phyloP scores from a whole-genome alignment of 2,113 vertebrate species.

The Clarias magur region DNA sequence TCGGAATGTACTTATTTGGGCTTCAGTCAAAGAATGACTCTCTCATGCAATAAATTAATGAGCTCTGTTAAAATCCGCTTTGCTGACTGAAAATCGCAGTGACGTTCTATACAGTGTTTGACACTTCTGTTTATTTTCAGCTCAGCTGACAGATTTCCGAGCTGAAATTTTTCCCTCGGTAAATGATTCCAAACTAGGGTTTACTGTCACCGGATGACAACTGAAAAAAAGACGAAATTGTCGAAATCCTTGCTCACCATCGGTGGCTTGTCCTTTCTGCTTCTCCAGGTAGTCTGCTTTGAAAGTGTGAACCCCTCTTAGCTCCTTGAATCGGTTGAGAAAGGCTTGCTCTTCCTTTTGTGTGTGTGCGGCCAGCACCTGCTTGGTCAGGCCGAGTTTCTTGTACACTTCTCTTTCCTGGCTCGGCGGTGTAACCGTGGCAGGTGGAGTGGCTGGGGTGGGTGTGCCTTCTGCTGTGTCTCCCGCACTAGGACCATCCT shows the following conservation, averaged over 20 bases:
- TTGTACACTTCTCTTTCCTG: constrained; percentile 83
- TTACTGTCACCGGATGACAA: not conserved
- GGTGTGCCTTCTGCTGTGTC: constrained; percentile 70
- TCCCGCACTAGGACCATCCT: constrained; percentile 75
- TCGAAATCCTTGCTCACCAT: constrained; percentile 62
- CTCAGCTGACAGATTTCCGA: constrained; percentile 4
- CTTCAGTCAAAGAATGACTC: constrained; percentile 9
- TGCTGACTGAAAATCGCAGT: constrained; percentile 8
- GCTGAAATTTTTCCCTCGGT: not conserved
- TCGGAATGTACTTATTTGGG: constrained; percentile 2
- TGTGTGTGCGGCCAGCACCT: constrained; percentile 90
- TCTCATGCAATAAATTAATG: constrained; percentile 1
- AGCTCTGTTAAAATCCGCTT: constrained; percentile 6
- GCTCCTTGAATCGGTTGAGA: constrained; percentile 81
- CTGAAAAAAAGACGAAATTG: not conserved
- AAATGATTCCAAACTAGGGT: not conserved
- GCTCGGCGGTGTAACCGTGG: constrained; percentile 62
- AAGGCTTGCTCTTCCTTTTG: constrained; percentile 93
- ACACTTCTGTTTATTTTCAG: constrained; percentile 10
- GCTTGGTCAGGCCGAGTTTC: constrained; percentile 89
- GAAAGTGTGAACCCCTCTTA: constrained; percentile 71
- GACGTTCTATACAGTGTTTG: constrained; percentile 2
- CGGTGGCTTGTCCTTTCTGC: constrained; percentile 66
- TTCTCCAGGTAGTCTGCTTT: constrained; percentile 80
- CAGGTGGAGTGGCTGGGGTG: constrained; percentile 51